phyloP scores from a whole-genome alignment of 2,113 vertebrate genomes.

The Oryzias curvinotus region DNA sequence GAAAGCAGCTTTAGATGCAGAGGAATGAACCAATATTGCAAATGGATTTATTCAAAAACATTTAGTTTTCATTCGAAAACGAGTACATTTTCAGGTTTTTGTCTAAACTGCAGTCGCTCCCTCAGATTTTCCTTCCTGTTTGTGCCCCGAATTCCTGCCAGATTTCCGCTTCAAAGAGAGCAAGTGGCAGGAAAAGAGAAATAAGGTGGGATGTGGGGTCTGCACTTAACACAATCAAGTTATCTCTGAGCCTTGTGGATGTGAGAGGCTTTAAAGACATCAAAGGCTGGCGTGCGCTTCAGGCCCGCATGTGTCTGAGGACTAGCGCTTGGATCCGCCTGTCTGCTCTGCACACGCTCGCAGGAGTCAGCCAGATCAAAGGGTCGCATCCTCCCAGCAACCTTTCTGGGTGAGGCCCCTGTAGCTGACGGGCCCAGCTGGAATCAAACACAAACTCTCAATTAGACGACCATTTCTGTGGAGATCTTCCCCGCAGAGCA shows the following conservation, averaged over 20 bases:
- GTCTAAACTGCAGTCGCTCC: no score
- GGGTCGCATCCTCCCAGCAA: constrained; percentile 32
- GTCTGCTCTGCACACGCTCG: constrained; percentile 6
- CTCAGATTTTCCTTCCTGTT: background rate
- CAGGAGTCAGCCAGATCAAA: constrained; percentile 56
- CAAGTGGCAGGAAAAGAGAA: constrained; percentile 31
- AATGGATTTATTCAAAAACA: no score
- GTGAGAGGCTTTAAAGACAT: constrained; percentile 44
- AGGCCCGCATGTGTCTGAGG: constrained; percentile 23
- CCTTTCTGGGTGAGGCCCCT: constrained; percentile 23
- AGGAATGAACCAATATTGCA: no score
- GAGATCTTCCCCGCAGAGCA: constrained; percentile 34
- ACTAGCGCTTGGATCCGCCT: constrained; percentile 55
- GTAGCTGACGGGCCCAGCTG: constrained; percentile 33
- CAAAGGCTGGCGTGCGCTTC: constrained; percentile 30
- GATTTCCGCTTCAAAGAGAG: constrained; percentile 33
- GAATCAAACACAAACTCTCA: constrained; percentile 37
- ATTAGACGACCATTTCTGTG: constrained; percentile 18
- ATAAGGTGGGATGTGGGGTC: constrained; percentile 7
- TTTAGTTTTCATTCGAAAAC: no score
- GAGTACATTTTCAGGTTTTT: no score
- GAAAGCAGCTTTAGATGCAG: no score
- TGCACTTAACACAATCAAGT: constrained; percentile 49
- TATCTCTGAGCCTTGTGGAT: constrained; percentile 36
- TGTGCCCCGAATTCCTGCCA: constrained; percentile 21